Evolutionary conservation across 2,797 vertebrate species (phyloP).

Genomic region (Sebastes wilsoni): DNA sequence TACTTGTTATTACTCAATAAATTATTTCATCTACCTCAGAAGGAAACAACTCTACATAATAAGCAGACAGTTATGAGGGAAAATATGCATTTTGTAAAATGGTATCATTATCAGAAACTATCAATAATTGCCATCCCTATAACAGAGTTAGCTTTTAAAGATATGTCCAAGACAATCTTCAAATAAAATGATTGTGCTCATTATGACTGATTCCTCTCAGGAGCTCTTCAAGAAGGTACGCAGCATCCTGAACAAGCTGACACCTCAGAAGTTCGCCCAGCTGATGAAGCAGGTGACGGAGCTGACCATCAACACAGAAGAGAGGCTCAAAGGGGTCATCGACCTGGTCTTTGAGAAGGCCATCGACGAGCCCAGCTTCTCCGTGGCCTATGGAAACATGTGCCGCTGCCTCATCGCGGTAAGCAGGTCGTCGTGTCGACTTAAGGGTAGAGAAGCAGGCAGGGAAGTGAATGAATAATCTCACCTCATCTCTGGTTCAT

Average conservation of each 20-base stretch:
- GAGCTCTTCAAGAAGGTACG: slow-evolving; percentile 96
- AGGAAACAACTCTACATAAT: not conserved
- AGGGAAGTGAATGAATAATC: not conserved
- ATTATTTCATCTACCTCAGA: not conserved
- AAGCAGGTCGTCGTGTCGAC: slow-evolving; percentile 31
- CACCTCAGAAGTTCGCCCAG: slow-evolving; percentile 97
- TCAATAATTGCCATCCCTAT: not conserved
- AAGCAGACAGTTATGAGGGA: not conserved
- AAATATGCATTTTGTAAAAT: not conserved
- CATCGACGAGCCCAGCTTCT: slow-evolving; percentile 96
- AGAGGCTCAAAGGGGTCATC: slow-evolving; percentile 96
- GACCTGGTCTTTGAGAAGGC: slow-evolving; percentile 99
- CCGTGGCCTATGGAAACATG: slow-evolving; percentile 98
- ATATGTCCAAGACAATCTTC: not conserved
- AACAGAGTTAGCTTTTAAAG: not conserved
- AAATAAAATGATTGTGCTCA: not conserved
- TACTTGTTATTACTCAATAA: not conserved
- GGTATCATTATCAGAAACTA: not conserved
- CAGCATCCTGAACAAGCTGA: slow-evolving; percentile 98
- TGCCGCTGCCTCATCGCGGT: slow-evolving; percentile 96
- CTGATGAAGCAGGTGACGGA: slow-evolving; percentile 98
- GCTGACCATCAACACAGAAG: slow-evolving; percentile 96
- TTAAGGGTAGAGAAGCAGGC: not conserved
- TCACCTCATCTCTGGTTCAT: not conserved
- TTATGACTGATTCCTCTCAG: slow-evolving; percentile 25